These are phyloP conservation scores for Mantis religiosa DNA, from an alignment of 2,888 invertebrate species.

Conservation along the genomic window DNA sequence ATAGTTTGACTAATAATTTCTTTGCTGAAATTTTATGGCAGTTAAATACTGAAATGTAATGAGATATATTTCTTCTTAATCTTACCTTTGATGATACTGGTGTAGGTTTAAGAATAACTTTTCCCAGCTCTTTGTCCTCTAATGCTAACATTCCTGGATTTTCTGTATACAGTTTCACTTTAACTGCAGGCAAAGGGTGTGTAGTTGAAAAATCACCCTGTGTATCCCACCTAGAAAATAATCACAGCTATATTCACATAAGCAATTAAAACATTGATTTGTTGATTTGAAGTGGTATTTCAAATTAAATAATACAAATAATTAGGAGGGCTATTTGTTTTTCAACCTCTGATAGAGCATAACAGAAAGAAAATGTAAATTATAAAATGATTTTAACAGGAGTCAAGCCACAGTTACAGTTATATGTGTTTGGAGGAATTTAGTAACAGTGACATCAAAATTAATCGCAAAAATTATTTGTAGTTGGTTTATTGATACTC, in stretches of 20 bases:
- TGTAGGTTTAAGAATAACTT: conserved; percentile 82
- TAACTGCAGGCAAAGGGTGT: conserved; percentile 93
- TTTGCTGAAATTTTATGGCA: too few species aligned
- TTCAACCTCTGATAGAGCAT: too few species aligned
- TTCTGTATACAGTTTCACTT: conserved; percentile 96
- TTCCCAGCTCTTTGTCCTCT: conserved; percentile 97
- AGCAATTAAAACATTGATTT: not conserved
- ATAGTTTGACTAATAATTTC: too few species aligned
- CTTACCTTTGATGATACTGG: conserved; percentile 78
- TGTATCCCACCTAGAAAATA: conserved; percentile 88
- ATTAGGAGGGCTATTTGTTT: too few species aligned
- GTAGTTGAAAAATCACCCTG: conserved; percentile 99
- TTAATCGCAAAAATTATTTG: too few species aligned
- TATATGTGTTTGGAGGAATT: too few species aligned
- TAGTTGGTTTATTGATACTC: too few species aligned
- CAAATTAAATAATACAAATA: not conserved
- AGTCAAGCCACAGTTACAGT: too few species aligned
- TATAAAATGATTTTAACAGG: too few species aligned
- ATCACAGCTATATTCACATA: not conserved
- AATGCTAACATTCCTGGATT: conserved; percentile 96
- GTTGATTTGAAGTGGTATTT: not conserved
- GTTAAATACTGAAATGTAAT: not conserved
- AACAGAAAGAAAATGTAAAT: too few species aligned
- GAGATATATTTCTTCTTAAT: not conserved
- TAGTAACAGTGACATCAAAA: too few species aligned